phyloP scores from a whole-genome alignment of 2,113 vertebrate genomes.

The Oreocharis arfaki region DNA sequence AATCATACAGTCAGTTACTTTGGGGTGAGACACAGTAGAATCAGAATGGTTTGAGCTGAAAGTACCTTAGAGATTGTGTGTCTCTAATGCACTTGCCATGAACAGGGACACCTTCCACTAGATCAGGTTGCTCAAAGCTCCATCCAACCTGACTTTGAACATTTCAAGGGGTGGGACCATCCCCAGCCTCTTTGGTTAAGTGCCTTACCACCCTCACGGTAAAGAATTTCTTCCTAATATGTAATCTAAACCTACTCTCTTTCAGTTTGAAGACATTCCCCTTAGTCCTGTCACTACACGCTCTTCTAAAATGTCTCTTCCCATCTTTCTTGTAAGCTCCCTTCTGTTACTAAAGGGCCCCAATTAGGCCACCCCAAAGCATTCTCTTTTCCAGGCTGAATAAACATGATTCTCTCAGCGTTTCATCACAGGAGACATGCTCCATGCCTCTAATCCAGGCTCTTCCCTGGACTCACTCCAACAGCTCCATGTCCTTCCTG shows the following conservation, averaged over 20 bases:
- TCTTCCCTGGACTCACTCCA: not conserved
- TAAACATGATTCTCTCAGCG: not conserved
- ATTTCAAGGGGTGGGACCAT: not conserved
- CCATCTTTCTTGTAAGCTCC: not conserved
- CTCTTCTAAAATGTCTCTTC: not conserved
- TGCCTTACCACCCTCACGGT: not conserved
- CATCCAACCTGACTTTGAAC: not conserved
- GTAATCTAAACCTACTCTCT: not conserved
- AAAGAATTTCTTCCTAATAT: not conserved
- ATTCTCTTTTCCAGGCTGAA: not conserved
- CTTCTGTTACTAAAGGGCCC: not conserved
- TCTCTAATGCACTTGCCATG: not conserved
- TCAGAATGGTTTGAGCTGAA: not conserved
- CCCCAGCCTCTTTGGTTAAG: not conserved
- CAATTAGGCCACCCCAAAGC: not conserved
- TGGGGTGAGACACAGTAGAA: not conserved
- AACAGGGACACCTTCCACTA: not conserved
- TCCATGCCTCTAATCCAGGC: not conserved
- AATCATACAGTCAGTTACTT: not conserved
- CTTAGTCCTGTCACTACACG: not conserved
- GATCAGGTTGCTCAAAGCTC: not conserved
- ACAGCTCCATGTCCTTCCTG: accelerated
- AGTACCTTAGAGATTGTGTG: not conserved
- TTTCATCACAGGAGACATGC: accelerated
- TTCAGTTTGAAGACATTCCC: not conserved